These are phyloP conservation scores for Motacilla tschutschensis DNA, from an alignment of 2,113 vertebrate species.

Conservation along the genomic window DNA sequence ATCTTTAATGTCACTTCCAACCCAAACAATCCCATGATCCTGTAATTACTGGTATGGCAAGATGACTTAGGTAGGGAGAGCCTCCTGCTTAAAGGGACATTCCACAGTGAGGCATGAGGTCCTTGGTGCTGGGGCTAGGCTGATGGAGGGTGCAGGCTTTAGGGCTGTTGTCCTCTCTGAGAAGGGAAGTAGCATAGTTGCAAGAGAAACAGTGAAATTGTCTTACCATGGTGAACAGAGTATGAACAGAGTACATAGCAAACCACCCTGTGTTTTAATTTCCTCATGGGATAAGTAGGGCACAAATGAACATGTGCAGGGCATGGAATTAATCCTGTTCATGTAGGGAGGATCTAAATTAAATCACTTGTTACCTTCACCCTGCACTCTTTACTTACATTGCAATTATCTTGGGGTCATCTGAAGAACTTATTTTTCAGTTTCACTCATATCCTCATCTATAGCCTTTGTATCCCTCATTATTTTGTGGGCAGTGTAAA, in stretches of 20 bases:
- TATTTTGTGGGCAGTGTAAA: not conserved
- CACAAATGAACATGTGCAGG: slow-evolving; percentile 2
- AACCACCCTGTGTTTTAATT: not conserved
- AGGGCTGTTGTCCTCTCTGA: not conserved
- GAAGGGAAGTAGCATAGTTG: not conserved
- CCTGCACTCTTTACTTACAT: not conserved
- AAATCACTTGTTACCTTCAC: not conserved
- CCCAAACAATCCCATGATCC: not conserved
- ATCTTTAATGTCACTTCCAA: not conserved
- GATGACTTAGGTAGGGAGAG: not conserved
- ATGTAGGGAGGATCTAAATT: slow-evolving; percentile 9
- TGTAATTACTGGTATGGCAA: not conserved
- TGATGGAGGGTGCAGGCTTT: not conserved
- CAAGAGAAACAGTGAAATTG: not conserved
- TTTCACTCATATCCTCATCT: not conserved
- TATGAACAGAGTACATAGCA: not conserved
- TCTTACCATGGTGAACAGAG: not conserved
- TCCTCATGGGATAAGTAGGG: not conserved
- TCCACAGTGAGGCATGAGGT: not conserved
- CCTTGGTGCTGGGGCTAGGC: not conserved
- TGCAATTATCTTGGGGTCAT: slow-evolving; percentile 2
- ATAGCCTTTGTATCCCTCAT: not conserved
- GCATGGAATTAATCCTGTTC: not conserved
- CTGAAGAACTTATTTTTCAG: not conserved
- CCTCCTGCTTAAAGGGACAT: not conserved